These are phyloP conservation scores for Halesus radiatus DNA, from an alignment of 1,140 invertebrate species.

Conservation along the genomic window DNA sequence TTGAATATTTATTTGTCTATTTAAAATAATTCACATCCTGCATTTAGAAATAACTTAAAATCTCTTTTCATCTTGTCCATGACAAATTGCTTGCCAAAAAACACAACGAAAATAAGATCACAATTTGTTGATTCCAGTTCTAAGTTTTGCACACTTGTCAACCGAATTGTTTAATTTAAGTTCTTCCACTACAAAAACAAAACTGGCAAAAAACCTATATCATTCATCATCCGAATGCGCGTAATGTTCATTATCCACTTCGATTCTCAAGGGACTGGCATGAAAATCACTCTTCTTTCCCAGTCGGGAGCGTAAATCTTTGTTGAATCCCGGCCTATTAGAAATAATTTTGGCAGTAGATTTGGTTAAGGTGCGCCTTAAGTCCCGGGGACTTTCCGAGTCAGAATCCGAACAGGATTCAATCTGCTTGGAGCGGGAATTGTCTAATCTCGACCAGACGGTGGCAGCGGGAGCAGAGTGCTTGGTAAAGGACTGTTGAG, in stretches of 20 bases:
- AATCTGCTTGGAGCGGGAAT: constrained; percentile 56
- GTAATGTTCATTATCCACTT: constrained; percentile 66
- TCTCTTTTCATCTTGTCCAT: too few relatives aligned
- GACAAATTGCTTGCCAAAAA: too few relatives aligned
- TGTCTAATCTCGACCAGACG: constrained; percentile 74
- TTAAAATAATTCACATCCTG: too few relatives aligned
- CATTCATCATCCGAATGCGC: constrained; percentile 42
- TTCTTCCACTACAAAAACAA: not conserved
- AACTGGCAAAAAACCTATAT: constrained; percentile 20
- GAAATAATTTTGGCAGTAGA: not conserved
- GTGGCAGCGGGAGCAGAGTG: constrained; percentile 66
- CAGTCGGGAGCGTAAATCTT: constrained; percentile 64
- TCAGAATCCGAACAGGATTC: constrained; percentile 56
- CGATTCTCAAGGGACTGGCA: constrained; percentile 65
- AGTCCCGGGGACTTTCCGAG: constrained; percentile 43
- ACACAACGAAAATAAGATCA: too few relatives aligned
- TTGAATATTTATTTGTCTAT: too few relatives aligned
- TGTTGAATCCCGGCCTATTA: constrained; percentile 49
- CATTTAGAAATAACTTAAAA: too few relatives aligned
- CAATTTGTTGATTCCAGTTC: too few relatives aligned
- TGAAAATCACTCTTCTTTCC: constrained; percentile 62
- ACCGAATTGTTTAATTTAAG: too few relatives aligned
- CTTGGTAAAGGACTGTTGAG: constrained; percentile 64
- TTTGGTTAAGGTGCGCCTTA: constrained; percentile 42
- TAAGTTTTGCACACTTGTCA: too few relatives aligned